Conservation (phyloP, 2,888 invertebrate species). For the Drosophila infuscata region DNA sequence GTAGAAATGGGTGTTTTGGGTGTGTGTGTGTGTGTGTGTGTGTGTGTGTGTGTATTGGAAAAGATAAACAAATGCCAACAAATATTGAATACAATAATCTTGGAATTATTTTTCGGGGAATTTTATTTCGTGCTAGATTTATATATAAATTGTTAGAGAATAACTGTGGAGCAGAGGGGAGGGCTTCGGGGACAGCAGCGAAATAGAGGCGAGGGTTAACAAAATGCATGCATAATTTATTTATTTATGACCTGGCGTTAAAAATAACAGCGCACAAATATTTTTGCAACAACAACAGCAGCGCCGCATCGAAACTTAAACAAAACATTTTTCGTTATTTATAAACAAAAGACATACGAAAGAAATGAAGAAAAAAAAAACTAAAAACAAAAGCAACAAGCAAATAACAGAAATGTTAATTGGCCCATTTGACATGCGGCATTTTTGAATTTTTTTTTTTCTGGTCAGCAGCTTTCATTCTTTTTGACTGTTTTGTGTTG, state of each 20-base stretch:
- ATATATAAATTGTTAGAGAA: constrained; percentile 60
- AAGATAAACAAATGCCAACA: constrained; percentile 69
- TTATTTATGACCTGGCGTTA: constrained; percentile 63
- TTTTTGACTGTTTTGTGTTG: constrained; percentile 39
- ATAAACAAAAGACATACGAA: constrained; percentile 70
- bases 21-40: constrained; percentile 12
- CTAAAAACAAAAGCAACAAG: constrained; percentile 58
- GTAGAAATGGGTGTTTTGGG: not conserved
- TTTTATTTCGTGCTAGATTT: constrained; percentile 49
- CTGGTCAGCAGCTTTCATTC: constrained; percentile 67
- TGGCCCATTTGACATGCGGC: constrained; percentile 81
- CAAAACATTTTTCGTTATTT: constrained; percentile 73
- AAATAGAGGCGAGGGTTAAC: constrained; percentile 28
- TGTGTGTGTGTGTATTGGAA: constrained; percentile 26
- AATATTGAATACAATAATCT: constrained; percentile 51
- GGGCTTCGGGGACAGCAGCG: not conserved
- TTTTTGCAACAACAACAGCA: constrained; percentile 64
- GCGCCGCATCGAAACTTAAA: constrained; percentile 45
- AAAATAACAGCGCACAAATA: constrained; percentile 68
- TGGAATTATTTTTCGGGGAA: constrained; percentile 52
- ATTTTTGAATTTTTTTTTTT: constrained; percentile 46
- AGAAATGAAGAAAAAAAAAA: constrained; percentile 11
- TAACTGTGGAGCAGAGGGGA: not conserved
- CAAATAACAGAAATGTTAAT: constrained; percentile 79
- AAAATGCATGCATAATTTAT: constrained; percentile 72